Evolutionary conservation across 2,797 vertebrate species (phyloP).

Genomic region (Pteropus rufus): DNA sequence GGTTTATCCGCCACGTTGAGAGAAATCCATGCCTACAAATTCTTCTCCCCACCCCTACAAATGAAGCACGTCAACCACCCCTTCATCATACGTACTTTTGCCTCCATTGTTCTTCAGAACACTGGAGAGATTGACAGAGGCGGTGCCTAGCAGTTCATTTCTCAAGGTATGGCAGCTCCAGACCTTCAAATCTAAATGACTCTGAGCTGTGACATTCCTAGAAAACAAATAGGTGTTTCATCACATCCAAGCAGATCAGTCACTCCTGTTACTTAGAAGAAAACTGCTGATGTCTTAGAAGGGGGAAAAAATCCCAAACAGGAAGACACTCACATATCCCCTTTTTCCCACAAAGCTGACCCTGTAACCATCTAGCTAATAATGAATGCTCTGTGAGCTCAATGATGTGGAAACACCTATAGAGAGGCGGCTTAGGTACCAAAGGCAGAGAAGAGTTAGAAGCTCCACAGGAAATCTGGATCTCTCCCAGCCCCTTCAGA

Average conservation of each 20-base stretch:
- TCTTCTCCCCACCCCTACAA: background rate
- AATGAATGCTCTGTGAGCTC: constrained; percentile 60
- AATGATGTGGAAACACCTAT: background rate
- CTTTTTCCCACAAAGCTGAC: background rate
- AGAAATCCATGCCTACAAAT: background rate
- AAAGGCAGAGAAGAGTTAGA: background rate
- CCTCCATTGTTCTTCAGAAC: constrained; percentile 90
- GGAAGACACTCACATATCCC: rapidly evolving
- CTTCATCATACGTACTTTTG: constrained; percentile 84
- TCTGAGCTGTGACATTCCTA: constrained; percentile 96
- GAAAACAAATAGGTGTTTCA: constrained; percentile 50
- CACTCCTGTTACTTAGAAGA: background rate
- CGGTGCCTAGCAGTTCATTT: constrained; percentile 93
- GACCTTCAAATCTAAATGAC: constrained; percentile 93
- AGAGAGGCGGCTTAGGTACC: background rate
- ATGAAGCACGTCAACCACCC: rapidly evolving
- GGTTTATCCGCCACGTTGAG: background rate
- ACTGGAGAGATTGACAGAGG: constrained; percentile 91
- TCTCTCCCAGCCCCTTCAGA: background rate
- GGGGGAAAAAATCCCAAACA: background rate
- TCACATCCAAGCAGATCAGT: background rate
- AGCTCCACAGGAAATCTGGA: background rate
- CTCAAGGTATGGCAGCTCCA: constrained; percentile 96
- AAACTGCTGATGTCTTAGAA: background rate
- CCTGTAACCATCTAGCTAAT: constrained; percentile 33